phyloP scores from a whole-genome alignment of 2,797 vertebrate genomes.

The Anas bernieri region DNA sequence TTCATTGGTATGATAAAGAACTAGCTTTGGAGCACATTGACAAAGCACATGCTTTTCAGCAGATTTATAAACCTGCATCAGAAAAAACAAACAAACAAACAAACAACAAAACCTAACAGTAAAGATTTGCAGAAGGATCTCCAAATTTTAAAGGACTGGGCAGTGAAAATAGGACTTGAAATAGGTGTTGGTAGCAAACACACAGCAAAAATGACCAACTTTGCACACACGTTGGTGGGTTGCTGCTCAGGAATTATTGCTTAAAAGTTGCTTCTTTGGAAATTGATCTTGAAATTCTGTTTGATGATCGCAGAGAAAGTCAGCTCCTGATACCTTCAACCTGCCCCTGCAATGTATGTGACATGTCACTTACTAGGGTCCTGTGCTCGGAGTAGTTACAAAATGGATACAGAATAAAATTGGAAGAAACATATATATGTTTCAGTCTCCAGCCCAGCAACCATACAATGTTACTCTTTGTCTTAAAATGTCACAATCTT shows the following conservation, averaged over 20 bases:
- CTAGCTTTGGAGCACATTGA: background rate
- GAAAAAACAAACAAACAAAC: background rate
- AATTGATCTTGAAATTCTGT: background rate
- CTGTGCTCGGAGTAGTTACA: background rate
- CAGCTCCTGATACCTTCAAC: background rate
- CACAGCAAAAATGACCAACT: background rate
- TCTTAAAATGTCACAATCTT: background rate
- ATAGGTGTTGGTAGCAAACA: background rate
- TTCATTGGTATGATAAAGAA: background rate
- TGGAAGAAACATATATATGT: background rate
- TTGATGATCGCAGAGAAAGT: background rate
- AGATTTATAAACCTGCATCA: background rate
- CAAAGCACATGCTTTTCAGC: background rate
- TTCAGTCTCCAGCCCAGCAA: background rate
- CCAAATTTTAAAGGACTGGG: background rate
- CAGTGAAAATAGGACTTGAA: background rate
- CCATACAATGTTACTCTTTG: background rate
- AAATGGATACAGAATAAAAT: background rate
- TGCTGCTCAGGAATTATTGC: background rate
- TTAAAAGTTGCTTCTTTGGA: background rate
- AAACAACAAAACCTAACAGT: background rate
- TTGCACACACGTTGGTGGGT: background rate
- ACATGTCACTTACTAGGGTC: background rate
- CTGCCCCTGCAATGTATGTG: background rate
- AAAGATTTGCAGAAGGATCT: background rate